phyloP scores from a whole-genome alignment of 2,888 invertebrate genomes.

The Chrysomela aeneicollis region DNA sequence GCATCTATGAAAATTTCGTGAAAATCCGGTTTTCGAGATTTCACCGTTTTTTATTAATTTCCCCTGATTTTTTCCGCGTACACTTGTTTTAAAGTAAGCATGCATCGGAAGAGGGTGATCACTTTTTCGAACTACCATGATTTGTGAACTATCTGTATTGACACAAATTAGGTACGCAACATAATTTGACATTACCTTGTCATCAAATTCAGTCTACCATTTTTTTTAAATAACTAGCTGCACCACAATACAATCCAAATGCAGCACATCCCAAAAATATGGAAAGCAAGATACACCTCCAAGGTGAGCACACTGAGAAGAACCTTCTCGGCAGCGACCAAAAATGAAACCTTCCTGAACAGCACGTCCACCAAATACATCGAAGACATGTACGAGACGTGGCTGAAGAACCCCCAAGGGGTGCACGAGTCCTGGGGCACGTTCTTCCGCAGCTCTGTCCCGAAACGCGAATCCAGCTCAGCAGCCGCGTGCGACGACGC shows the following conservation, averaged over 20 bases:
- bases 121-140: too few species aligned
- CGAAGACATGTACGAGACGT: conserved; percentile 98
- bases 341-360: conserved; percentile 82
- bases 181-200: too few species aligned
- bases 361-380: conserved; percentile 94
- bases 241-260: background rate
- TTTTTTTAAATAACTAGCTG: too few species aligned
- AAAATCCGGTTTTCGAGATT: too few species aligned
- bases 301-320: background rate
- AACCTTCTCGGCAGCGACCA: background rate
- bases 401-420: conserved; percentile 92
- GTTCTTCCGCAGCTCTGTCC: conserved; percentile 87
- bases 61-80: too few species aligned
- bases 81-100: too few species aligned
- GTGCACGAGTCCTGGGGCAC: conserved; percentile 97
- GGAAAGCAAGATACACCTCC: background rate
- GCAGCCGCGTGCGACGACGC: conserved; percentile 75
- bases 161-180: too few species aligned
- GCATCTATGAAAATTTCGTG: too few species aligned
- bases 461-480: conserved; percentile 69
- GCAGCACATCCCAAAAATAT: background rate
- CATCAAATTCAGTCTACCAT: too few species aligned
- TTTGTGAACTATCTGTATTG: too few species aligned
- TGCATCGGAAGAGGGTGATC: too few species aligned
- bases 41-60: too few species aligned